Base-by-base conservation (phyloP, 2,113 vertebrate genomes). In the Oncorhynchus clarkii region DNA sequence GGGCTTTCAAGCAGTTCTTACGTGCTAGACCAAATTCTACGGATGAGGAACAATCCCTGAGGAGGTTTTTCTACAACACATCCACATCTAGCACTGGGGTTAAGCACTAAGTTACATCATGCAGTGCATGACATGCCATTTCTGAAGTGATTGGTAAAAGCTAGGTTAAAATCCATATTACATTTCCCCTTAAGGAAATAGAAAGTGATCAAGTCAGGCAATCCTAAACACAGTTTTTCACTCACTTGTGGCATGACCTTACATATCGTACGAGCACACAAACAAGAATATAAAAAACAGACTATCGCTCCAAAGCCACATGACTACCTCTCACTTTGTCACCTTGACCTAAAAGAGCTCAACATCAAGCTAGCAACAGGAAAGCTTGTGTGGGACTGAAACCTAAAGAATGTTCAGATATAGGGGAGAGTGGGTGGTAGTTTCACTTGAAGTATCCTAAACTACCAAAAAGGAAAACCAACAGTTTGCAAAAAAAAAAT, bases 21-120 rank as follows among this genome's bases (percentile, higher is more conserved):
- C 85, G 82, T 81, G 34, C 73, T 87, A 81, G 82, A 87, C 88
- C 87, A 84, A 84, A 82, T 85, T 89, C 83, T 86, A 78, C 75
- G 81, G 83, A 86, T 85, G 90, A 89, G 86, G 67, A 68, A 82
- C 87, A 88, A 84, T 92, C 91, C 91, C 91, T 91, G 91, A 92
- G 91, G 90, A 90, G 89, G 85, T 91, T 88, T 72, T 80, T 88
- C 87, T 89, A 90, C 82, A 77, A 92, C 84, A 90, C 88, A 88
- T 88, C 48, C 71, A 93, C 89, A 84, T 82, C 86, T 90, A 88
- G 88, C 86, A 88, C 82, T 84, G 85, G 88, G 88, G 86, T 88
- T 88, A 89, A 89, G 85, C 85, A 80, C 90, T 88, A 86, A 77
- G 90, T 84, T 89, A 91, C 89, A 89, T 92, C 89, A 90, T 88